Conservation (phyloP, 1,140 invertebrate genomes). For the Drosophila novamexicana region DNA sequence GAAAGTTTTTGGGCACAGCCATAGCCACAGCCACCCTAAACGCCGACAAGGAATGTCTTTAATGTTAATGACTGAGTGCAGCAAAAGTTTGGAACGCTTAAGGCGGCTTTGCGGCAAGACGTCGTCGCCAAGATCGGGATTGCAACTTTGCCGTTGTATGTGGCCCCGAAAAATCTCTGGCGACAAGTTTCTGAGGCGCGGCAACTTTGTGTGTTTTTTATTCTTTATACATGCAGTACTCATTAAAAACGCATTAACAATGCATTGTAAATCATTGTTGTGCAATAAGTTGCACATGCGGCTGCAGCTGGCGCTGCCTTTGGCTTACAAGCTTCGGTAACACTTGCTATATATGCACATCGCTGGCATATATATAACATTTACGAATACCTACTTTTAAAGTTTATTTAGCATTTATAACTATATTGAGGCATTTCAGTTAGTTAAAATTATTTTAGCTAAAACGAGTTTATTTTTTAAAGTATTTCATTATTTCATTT, state of each 20-base stretch:
- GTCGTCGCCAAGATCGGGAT: conserved; percentile 26
- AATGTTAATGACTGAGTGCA: conserved; percentile 76
- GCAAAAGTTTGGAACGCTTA: conserved; percentile 70
- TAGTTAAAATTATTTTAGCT: no score
- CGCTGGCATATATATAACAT: not conserved
- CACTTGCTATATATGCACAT: conserved; percentile 19
- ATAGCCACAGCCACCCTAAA: conserved; percentile 2
- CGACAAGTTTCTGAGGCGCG: conserved; percentile 60
- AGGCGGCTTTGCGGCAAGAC: conserved; percentile 73
- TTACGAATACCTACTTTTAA: not conserved
- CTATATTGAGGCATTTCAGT: no score
- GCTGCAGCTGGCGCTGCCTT: conserved; percentile 36
- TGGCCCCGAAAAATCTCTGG: conserved; percentile 51
- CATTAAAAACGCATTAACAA: conserved; percentile 82
- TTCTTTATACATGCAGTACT: conserved; percentile 52
- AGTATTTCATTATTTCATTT: no score
- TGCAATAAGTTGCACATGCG: conserved; percentile 58
- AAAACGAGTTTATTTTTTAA: no score
- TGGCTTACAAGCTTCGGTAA: conserved; percentile 37
- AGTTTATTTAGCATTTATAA: no score
- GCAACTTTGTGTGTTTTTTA: conserved; percentile 47
- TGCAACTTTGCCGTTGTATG: conserved; percentile 60
- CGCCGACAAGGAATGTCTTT: conserved; percentile 68
- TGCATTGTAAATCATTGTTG: conserved; percentile 76
- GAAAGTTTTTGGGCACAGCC: conserved; percentile 33